Conservation (phyloP, 2,797 vertebrate genomes). For the Sebastes taczanowskii region DNA sequence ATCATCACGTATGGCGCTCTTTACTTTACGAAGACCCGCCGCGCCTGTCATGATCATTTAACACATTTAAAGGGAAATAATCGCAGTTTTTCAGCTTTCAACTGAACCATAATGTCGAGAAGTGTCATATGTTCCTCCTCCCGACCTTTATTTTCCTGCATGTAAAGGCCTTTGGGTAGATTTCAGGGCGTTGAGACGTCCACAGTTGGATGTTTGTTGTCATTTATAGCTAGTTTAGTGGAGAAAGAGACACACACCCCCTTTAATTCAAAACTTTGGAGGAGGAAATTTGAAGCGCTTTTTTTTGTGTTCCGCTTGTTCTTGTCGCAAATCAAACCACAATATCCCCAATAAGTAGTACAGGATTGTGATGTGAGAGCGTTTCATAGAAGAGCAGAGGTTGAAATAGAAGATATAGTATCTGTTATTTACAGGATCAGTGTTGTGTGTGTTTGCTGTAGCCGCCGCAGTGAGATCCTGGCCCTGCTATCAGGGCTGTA, state of each 20-base stretch:
- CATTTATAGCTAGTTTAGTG: conserved; percentile 44
- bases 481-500: conserved; percentile 74
- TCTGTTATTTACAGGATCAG: conserved; percentile 54
- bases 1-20: conserved; percentile 80
- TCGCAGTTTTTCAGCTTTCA: conserved; percentile 15
- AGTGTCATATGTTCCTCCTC: conserved; percentile 20
- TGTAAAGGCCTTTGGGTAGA: conserved; percentile 51
- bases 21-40: conserved; percentile 70
- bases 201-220: conserved; percentile 45
- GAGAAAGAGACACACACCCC: conserved; percentile 75
- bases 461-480: conserved; percentile 71
- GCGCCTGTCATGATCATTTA: conserved; percentile 70
- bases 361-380: background rate
- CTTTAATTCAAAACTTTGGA: conserved; percentile 81
- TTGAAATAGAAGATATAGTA: conserved; percentile 21
- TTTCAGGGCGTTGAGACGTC: conserved; percentile 54
- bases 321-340: background rate
- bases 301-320: conserved; percentile 12
- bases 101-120: conserved; percentile 3
- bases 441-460: conserved; percentile 47
- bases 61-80: conserved; percentile 74
- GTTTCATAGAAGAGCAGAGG: background rate
- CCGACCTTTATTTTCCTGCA: conserved; percentile 50
- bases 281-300: conserved; percentile 29
- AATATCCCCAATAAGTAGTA: background rate